Evolutionary conservation across 2,113 vertebrate genomes (phyloP).

Genomic region (Oncorhynchus mykiss): DNA sequence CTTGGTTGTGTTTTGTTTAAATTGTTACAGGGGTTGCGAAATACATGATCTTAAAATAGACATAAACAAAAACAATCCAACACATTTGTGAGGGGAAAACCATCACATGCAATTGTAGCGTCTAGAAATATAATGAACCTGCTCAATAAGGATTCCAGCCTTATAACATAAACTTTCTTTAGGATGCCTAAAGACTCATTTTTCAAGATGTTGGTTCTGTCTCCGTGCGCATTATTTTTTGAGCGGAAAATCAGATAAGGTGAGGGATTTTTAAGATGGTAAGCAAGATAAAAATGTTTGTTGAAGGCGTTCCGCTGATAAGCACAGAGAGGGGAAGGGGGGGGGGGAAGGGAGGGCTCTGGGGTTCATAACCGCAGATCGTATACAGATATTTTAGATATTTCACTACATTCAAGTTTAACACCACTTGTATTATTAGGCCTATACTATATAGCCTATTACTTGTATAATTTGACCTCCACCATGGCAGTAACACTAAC

Average conservation of each 20-base stretch:
- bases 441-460: too few species aligned
- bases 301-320: slow-evolving; percentile 44
- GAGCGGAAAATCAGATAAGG: slow-evolving; percentile 50
- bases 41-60: neutral
- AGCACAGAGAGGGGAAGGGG: neutral
- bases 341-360: neutral
- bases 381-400: neutral
- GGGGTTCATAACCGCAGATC: neutral
- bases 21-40: neutral
- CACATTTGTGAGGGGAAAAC: too few species aligned
- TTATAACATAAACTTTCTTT: neutral
- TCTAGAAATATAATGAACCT: neutral
- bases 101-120: too few species aligned
- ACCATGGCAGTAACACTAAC: too few species aligned
- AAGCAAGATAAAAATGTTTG: slow-evolving; percentile 34
- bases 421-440: too few species aligned
- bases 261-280: slow-evolving; percentile 41
- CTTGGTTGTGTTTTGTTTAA: neutral
- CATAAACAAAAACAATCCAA: neutral
- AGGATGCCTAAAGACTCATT: neutral
- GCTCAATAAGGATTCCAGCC: neutral
- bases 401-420: neutral
- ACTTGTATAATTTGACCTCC: too few species aligned
- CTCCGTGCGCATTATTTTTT: slow-evolving; percentile 34
- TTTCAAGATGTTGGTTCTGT: neutral